phyloP scores from a whole-genome alignment of 2,113 vertebrate species.

The Rhabdomys dilectus region DNA sequence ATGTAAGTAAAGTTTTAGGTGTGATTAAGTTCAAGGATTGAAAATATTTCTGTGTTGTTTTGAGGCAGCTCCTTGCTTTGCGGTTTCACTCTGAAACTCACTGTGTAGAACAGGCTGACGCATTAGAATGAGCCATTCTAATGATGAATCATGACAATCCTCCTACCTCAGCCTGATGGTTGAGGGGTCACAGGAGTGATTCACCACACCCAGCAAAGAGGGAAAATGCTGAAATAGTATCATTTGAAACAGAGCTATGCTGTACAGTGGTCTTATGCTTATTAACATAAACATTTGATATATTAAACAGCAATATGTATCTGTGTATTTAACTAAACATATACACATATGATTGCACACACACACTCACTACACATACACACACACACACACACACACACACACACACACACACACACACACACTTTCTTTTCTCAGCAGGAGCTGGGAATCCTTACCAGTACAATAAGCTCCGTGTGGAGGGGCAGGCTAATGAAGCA shows the following conservation, averaged over 20 bases:
- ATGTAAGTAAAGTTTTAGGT: background rate
- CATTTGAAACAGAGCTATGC: slow-evolving; percentile 19
- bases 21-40: background rate
- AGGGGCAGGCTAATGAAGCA: background rate
- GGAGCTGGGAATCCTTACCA: background rate
- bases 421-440: background rate
- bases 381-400: background rate
- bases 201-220: background rate
- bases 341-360: background rate
- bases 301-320: background rate
- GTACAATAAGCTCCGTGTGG: background rate
- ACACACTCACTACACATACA: background rate
- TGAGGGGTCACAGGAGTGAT: background rate
- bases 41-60: background rate
- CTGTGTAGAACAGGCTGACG: background rate
- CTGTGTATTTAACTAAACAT: background rate
- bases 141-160: too few species aligned
- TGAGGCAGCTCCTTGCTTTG: background rate
- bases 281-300: background rate
- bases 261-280: background rate
- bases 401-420: background rate
- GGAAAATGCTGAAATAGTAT: background rate
- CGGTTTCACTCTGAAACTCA: background rate
- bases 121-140: background rate
- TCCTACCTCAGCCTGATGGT: background rate